Conservation (phyloP, 2,888 invertebrate species). For the Microctonus aethiopoides region DNA sequence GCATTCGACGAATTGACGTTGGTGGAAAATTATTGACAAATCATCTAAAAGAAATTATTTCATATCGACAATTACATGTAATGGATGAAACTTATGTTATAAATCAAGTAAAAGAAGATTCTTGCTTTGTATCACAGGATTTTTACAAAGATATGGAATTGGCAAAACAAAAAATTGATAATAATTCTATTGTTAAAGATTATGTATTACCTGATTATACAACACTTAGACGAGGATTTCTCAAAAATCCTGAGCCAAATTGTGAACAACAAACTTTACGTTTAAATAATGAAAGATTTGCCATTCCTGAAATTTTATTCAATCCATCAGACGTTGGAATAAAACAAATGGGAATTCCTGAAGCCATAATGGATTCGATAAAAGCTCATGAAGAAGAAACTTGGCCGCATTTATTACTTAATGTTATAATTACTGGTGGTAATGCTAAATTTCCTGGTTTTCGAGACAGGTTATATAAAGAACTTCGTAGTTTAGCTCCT, state of each 20-base stretch:
- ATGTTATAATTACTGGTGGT: constrained; percentile 89
- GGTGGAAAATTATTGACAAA: constrained; percentile 98
- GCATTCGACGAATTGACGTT: constrained; percentile 87
- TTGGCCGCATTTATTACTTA: constrained; percentile 81
- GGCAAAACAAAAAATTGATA: constrained; percentile 72
- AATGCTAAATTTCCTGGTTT: constrained; percentile 86
- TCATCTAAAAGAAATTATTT: constrained; percentile 96
- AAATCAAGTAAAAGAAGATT: constrained; percentile 98
- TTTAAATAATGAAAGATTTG: constrained; percentile 93
- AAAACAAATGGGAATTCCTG: constrained; percentile 89
- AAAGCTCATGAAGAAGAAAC: constrained; percentile 78
- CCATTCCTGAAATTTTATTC: constrained; percentile 94
- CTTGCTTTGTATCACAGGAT: constrained; percentile 90
- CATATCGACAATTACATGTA: constrained; percentile 95
- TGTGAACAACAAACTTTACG: constrained; percentile 82
- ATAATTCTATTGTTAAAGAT: constrained; percentile 83
- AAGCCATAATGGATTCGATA: constrained; percentile 86
- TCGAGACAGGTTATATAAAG: constrained; percentile 79
- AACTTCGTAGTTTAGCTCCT: constrained; percentile 82
- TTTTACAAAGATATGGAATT: constrained; percentile 84
- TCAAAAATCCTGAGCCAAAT: constrained; percentile 66
- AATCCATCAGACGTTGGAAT: constrained; percentile 95
- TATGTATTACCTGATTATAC: constrained; percentile 98
- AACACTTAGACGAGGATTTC: constrained; percentile 83
- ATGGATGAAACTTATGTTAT: constrained; percentile 99